These are phyloP conservation scores for Muricea muricata DNA, from an alignment of 92 coral and sea anemone species.

Conservation along the genomic window DNA sequence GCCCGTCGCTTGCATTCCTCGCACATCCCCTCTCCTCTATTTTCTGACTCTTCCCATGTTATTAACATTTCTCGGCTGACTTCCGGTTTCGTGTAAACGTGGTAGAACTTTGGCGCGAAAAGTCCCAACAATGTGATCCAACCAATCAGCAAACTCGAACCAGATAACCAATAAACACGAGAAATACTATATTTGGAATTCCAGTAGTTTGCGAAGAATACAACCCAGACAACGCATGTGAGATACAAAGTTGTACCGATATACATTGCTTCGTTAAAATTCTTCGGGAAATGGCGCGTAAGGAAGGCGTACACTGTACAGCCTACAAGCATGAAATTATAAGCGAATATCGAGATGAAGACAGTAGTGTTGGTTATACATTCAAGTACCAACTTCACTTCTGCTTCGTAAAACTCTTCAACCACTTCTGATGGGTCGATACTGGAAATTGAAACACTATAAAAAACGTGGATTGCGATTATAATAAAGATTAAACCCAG, in stretches of 20 bases:
- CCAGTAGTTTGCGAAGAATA: conserved; percentile 45
- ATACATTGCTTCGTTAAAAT: conserved; percentile 63
- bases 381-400: conserved; percentile 32
- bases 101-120: conserved; percentile 60
- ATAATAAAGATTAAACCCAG: conserved; percentile 25
- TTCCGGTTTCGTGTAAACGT: conserved; percentile 26
- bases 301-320: conserved; percentile 61
- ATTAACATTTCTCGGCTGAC: not conserved
- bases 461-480: conserved; percentile 45
- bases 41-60: not conserved
- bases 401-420: conserved; percentile 20
- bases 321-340: conserved; percentile 45
- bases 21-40: not conserved
- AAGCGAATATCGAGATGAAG: conserved; percentile 31
- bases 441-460: conserved; percentile 22
- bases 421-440: conserved; percentile 40
- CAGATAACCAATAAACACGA: conserved; percentile 51
- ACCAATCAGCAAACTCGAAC: conserved; percentile 42
- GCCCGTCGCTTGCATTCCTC: not conserved
- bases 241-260: conserved; percentile 62
- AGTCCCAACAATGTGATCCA: conserved; percentile 54
- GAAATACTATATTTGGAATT: conserved; percentile 50
- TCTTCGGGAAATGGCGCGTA: conserved; percentile 62
- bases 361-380: conserved; percentile 29
- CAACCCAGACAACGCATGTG: conserved; percentile 53